Evolutionary conservation across 2,888 invertebrate species (phyloP), one percentile per base, ranked within the genome.

Genomic region (Electrophaes corylata): DNA sequence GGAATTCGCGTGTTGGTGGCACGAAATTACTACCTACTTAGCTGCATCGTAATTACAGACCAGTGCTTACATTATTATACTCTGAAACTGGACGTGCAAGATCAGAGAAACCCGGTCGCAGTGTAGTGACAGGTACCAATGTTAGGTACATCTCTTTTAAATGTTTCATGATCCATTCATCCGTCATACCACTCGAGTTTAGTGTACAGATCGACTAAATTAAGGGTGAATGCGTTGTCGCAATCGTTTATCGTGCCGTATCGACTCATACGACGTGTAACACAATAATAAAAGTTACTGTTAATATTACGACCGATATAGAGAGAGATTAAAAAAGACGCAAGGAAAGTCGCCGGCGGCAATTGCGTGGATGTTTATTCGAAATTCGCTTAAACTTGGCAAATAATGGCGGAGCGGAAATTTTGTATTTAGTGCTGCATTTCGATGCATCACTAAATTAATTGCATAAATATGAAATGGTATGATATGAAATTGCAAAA

Each of bases 1-100:
- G 60, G 80, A 79, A 79, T 64, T 74, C 54, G 79, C 79, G 78
- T 80, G 79, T 65, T 67, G 73, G 60, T 68, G 66, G 61, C 62
- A 62, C 67, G 67, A 29, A 58, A 75, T 76, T 75, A 68, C 69
- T 66, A 62, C 60, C 69, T 66, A 62, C 60, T 66, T 66, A 63
- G 47, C 50, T 58, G 66, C 53, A 58, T 49, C 63, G 62, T 72
- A 72, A 77, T 77, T 76, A 66, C 67, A 48, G 52, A 62, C 60
- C 66, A 61, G 57, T 55, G 4, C 40, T 19, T 19, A 62, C 61
- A 58, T 69, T 64, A 72, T 71, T 70, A 65, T 60, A 57, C 57
- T 35, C 59, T 59, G 46, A 63, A 72, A 73, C 67, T 65, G 66
- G 67, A 58, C 48, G 62, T 58, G 48, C 41, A 48, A 46, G 47